These are phyloP conservation scores for Anastrepha ludens DNA, from an alignment of 1,140 invertebrate genomes.

Conservation along the genomic window DNA sequence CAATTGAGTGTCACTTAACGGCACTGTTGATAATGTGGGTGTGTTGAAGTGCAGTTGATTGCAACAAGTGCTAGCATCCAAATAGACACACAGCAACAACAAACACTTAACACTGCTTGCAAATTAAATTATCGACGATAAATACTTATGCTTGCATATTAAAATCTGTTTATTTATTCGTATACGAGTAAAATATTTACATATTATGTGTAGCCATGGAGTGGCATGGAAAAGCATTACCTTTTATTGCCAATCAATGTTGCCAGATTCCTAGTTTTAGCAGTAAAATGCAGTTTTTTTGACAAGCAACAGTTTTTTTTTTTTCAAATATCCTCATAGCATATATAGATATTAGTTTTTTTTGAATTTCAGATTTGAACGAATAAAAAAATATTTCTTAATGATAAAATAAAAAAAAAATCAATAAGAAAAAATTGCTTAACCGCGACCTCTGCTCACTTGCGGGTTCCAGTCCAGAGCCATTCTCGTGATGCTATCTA, in stretches of 20 bases:
- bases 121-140: conserved; percentile 51
- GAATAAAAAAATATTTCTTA: no score
- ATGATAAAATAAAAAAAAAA: no score
- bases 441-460: no score
- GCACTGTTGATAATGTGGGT: neutral
- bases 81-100: neutral
- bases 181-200: neutral
- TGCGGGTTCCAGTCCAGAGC: no score
- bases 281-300: no score
- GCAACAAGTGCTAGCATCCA: conserved; percentile 38
- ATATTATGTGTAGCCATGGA: neutral
- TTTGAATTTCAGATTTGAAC: neutral
- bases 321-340: no score
- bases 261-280: no score
- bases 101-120: conserved; percentile 18
- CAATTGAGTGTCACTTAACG: conserved; percentile 43
- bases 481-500: no score
- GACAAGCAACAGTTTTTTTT: no score
- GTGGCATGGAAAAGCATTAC: neutral
- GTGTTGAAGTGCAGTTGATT: conserved; percentile 41
- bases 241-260: neutral
- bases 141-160: conserved; percentile 19
- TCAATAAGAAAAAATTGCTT: no score
- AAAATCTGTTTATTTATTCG: neutral
- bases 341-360: neutral